A percentile compares a stretch with the other conserved stretches of the same genome.
Conservation (phyloP, 2,888 invertebrate genomes). For the Pherbina coryleti region DNA sequence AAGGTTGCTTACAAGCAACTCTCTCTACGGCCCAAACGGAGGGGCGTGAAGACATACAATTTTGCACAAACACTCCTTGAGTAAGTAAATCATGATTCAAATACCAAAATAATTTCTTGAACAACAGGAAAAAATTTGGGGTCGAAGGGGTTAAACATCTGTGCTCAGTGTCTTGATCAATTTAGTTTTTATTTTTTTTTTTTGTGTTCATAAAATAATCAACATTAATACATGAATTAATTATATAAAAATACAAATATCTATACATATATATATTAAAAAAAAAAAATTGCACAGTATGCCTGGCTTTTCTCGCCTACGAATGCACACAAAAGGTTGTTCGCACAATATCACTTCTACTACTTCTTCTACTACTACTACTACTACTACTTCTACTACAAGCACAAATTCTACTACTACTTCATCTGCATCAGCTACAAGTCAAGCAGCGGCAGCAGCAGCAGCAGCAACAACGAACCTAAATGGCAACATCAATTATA, state of each 20-base stretch:
- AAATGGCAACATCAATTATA: slow-evolving; percentile 45
- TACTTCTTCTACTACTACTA: slow-evolving; percentile 60
- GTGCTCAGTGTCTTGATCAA: too few species aligned
- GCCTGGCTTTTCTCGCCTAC: slow-evolving; percentile 97
- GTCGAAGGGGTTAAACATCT: too few species aligned
- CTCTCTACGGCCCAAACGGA: too few species aligned
- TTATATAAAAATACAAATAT: slow-evolving; percentile 25
- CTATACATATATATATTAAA: slow-evolving; percentile 43
- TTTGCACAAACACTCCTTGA: too few species aligned
- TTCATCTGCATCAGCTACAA: slow-evolving; percentile 44
- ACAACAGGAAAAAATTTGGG: too few species aligned
- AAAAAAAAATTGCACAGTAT: slow-evolving; percentile 78
- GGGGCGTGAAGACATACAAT: too few species aligned
- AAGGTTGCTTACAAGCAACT: too few species aligned
- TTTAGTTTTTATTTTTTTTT: background rate
- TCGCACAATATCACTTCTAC: slow-evolving; percentile 69
- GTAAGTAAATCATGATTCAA: too few species aligned
- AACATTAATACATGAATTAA: slow-evolving; percentile 15
- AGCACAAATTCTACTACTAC: slow-evolving; percentile 60
- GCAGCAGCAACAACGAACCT: slow-evolving; percentile 28
- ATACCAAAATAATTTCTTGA: too few species aligned
- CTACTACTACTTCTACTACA: slow-evolving; percentile 56
- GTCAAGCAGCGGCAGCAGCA: slow-evolving; percentile 47
- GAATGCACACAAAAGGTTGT: slow-evolving; percentile 90
- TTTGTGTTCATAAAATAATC: background rate